Conservation (phyloP, 1,140 invertebrate species). For the Zaprionus capensis region DNA sequence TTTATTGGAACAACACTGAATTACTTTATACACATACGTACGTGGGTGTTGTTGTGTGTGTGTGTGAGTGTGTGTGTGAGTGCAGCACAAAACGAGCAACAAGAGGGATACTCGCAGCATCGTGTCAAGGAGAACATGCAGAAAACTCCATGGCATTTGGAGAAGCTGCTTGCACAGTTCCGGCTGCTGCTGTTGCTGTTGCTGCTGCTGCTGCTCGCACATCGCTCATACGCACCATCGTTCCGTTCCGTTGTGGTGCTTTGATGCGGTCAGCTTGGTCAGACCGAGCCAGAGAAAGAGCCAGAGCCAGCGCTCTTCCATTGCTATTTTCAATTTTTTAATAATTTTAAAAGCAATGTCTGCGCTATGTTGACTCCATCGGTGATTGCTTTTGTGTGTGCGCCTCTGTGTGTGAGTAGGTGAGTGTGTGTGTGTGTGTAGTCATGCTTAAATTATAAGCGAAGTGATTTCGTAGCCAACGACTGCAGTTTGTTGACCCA, state of each 20-base stretch:
- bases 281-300: conserved; percentile 17
- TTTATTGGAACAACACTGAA: conserved; percentile 83
- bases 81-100: conserved; percentile 30
- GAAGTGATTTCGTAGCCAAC: conserved; percentile 57
- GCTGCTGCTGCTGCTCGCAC: conserved; percentile 17
- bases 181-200: not conserved
- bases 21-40: conserved; percentile 71
- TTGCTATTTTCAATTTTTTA: conserved; percentile 48
- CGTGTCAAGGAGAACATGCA: conserved; percentile 35
- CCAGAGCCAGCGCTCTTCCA: conserved; percentile 5
- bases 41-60: conserved; percentile 17
- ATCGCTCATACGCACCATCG: conserved; percentile 71
- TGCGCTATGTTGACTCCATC: conserved; percentile 38
- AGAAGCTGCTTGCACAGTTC: conserved; percentile 33
- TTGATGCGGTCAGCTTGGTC: conserved; percentile 68
- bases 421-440: not conserved
- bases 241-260: conserved; percentile 35
- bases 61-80: conserved; percentile 24
- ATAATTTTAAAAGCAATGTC: conserved; percentile 65
- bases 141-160: conserved; percentile 48
- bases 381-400: conserved; percentile 46
- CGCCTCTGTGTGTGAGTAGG: not conserved
- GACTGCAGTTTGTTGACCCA: conserved; percentile 68
- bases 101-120: conserved; percentile 14
- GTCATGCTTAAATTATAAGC: conserved; percentile 69